Evolutionary conservation across 1,140 invertebrate species (phyloP), one percentile per base, ranked within the genome.

Genomic region (Drosophila serrata): DNA sequence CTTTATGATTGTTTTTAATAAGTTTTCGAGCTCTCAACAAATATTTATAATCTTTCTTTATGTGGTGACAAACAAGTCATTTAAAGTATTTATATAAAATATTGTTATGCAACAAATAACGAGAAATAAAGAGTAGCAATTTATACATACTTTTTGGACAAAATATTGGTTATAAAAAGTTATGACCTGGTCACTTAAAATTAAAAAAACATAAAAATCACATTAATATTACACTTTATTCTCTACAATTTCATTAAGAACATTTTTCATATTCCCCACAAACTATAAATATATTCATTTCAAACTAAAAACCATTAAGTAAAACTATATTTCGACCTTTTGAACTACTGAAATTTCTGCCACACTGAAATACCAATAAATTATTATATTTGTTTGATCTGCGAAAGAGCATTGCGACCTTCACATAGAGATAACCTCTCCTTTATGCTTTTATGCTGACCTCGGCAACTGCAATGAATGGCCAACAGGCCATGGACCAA

Each of bases 401-500:
- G 46, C n/a, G 69, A 51, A 73, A 74, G 70, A 35, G 70, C 46
- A 62, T 70, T 33, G 11, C 37, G 12, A 17, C 22, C 48, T 19
- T 39, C 35, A 39, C 57, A 62, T 53, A 31, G 56, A 17, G 24
- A 73, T 73, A 61, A 61, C 56, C 68, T 61, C 60, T 49, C 73
- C 70, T 63, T 81, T 77, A 86, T 81, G 68, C 61, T 68, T 81
- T 75, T 75, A 31, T 58, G 81, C 78, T 85, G 81, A 86, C 81
- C 81, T 81, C 82, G 55, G 81, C 64, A 55, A 35, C 37, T 53
- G 82, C 78, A 63, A 81, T 85, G 81, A 85, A 85, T 85, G 81
- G 68, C 77, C 40, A 35, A 60, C 45, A 63, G 53, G 53, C 53
- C 55, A 51, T 56, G 78, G 56, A 59, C 55, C 31, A 64, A 59